A percentile compares a stretch with the other conserved stretches of the same genome.
These are phyloP conservation scores for Stramonita haemastoma DNA, from an alignment of 2,888 invertebrate genomes.

Conservation along the genomic window DNA sequence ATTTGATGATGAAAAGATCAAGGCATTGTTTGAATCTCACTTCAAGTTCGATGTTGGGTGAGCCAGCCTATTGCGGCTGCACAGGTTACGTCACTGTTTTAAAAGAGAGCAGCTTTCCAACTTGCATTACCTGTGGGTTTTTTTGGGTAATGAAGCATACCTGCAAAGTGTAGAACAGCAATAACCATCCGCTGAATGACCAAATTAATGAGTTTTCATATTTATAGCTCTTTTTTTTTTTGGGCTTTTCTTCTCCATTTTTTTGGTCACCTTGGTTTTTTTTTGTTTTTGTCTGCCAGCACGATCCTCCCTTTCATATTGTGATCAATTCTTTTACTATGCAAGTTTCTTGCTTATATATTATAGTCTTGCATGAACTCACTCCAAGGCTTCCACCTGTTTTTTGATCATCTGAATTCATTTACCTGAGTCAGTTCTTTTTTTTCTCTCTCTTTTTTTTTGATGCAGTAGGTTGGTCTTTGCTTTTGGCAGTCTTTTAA, in stretches of 20 bases:
- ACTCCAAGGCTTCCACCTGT: conserved; percentile 31
- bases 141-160: too few relatives aligned
- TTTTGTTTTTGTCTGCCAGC: not conserved
- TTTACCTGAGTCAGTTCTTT: not conserved
- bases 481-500: not conserved
- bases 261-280: not conserved
- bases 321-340: conserved; percentile 33
- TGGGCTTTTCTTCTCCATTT: too few relatives aligned
- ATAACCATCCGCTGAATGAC: too few relatives aligned
- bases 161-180: too few relatives aligned
- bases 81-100: too few relatives aligned
- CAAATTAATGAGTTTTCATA: not conserved
- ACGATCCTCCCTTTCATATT: not conserved
- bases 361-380: conserved; percentile 14
- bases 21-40: too few relatives aligned
- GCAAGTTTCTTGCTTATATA: conserved; percentile 33
- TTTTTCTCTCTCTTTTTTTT: not conserved
- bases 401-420: not conserved
- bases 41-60: too few relatives aligned
- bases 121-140: too few relatives aligned
- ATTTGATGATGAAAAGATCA: not conserved
- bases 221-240: not conserved
- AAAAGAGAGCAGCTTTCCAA: too few relatives aligned
- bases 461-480: not conserved
- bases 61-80: too few relatives aligned